Base-by-base conservation (phyloP, 2,113 vertebrate species). In the Theristicus caerulescens region DNA sequence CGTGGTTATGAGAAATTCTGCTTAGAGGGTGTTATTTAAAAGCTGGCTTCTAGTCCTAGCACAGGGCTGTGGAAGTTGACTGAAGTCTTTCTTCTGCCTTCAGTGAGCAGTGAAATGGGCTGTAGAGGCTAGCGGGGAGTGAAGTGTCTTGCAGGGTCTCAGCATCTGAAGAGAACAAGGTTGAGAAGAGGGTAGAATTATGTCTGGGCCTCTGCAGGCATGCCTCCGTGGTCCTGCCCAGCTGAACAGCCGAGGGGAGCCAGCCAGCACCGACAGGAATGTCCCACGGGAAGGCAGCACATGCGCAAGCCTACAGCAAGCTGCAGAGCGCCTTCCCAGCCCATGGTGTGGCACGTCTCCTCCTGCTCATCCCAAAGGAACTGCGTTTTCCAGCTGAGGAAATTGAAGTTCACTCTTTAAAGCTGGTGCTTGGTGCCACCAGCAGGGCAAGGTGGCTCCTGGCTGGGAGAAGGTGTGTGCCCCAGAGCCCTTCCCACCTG, bases 301-400 rank as follows among this genome's bases (percentile, higher is more conserved):
- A 3, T 0, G 0, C 8, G 2, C 3, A 5, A 61, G 24, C 11
- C 25, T 42, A 1, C 59, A 65, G 51, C 65, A 62, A 51, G 40
- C 20, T 42, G 70, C 34, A n/a, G 78, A 65, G 11, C 69, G 16
- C 17, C 78, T n/a, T 31, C 69, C 85, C 88, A 55, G 66, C 55
- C 31, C 0, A 0, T 11, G 29, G 11, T 6, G n/a, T 46, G 54
- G 44, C 36, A 29, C 21, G 1, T 10, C 77, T 40, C 32, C 64
- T 90, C 5, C 40, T 71, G 25, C 72, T 78, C 59, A 19, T 36
- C 69, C 78, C 78, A 16, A 2, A 54, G 51, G 77, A 57, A 6
- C 9, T 2, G 13, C 0, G 0, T 73, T 72, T 59, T 78, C 82
- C 88, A 78, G 58, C 46, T 65, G 51, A 86, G 52, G 71, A 82